Conservation (phyloP, 2,113 vertebrate genomes). For the Asarcornis scutulata region DNA sequence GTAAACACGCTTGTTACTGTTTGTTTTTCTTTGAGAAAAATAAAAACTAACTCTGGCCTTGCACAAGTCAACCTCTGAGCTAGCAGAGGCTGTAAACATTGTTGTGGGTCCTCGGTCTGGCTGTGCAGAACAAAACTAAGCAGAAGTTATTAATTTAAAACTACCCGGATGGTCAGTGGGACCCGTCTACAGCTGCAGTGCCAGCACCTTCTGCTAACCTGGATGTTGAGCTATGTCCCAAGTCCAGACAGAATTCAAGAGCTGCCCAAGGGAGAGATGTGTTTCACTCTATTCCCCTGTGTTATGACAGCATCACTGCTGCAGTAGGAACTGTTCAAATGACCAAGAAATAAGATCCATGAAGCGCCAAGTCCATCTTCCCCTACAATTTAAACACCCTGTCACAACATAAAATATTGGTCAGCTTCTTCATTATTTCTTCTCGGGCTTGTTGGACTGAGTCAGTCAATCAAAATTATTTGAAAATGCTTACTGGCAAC, state of each 20-base stretch:
- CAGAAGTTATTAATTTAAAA: neutral
- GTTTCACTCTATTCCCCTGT: neutral
- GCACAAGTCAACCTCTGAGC: neutral
- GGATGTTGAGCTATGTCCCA: neutral
- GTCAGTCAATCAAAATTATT: neutral
- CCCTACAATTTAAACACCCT: neutral
- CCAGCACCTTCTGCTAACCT: neutral
- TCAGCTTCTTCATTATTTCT: neutral
- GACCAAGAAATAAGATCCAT: neutral
- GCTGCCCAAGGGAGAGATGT: neutral
- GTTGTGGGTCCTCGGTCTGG: rapidly evolving
- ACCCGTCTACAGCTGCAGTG: neutral
- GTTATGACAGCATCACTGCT: neutral
- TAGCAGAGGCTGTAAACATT: neutral
- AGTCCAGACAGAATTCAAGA: neutral
- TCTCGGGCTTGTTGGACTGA: neutral
- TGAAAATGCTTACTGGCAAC: neutral
- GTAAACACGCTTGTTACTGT: neutral
- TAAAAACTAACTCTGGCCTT: neutral
- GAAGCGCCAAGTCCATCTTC: neutral
- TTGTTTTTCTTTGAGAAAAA: neutral
- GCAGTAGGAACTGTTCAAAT: neutral
- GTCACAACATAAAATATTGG: neutral
- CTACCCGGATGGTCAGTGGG: neutral
- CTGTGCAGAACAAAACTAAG: neutral